Base-by-base conservation (phyloP, 2,888 invertebrate genomes). In the Furcula furcula region DNA sequence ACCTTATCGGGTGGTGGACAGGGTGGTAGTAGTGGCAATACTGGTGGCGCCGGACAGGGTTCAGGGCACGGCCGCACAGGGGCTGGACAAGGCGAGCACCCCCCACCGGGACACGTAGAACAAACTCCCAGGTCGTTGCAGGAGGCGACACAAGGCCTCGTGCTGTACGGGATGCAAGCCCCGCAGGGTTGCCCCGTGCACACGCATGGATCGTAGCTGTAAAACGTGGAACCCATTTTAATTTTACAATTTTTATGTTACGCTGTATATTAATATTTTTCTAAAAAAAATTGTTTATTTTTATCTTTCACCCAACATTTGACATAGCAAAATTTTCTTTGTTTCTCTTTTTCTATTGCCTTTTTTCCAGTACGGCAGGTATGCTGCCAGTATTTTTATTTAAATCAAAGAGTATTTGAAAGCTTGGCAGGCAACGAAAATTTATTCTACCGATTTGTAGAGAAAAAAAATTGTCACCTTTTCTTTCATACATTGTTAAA, bases 1-100 rank as follows among this genome's bases (percentile, higher is more conserved):
- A 85, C 86, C 76, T 78, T 81, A 44, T 84, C 85, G 50, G 84
- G 85, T 0, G 86, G 86, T 7, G 86, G 85, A 34, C 86, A 86
- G 0, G 77, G 74, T 1, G 75, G 81, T 3, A 83, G 46, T 27
- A 76, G 76, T 1, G 86, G 85, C 16, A 28, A 11, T 3, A 80
- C 45, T 1, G 85, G 86, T 1, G 56, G 57, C 0, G 76, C 51
- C 0, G 75, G 73, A 32, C 76, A 79, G 0, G 79, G 84, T 2
- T 56, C 65, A 0, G 84, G 84, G 21, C 84, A 83, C 0, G 84
- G 83, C 7, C 85, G 67, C 1, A 87, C 87, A 2, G 87, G 86
- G 5, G 86, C 84, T 1, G 87, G 87, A 34, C 87, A 87, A 0
- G 87, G 68, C 0, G 85, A 83, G 43, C 88, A 87, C 1, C 87